These are phyloP conservation scores for Peromyscus leucopus DNA, from an alignment of 2,113 vertebrate species.

Conservation along the genomic window DNA sequence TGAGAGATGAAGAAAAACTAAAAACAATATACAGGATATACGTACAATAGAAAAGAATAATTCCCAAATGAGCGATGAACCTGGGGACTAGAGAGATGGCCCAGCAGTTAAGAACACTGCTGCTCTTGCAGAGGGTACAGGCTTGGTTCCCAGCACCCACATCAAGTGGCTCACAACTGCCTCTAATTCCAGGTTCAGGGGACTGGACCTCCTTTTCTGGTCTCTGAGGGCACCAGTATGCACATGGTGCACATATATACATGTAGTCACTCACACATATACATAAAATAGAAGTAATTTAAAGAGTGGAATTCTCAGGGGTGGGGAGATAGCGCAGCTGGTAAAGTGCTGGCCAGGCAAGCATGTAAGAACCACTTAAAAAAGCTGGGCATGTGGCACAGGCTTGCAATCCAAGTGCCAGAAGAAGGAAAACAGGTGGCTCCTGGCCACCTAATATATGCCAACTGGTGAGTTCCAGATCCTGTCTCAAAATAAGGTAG, in stretches of 20 bases:
- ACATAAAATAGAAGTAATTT: not conserved
- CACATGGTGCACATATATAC: no score
- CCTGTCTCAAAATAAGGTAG: not conserved
- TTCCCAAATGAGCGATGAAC: conserved; percentile 56
- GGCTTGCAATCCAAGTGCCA: not conserved
- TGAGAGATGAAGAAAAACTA: conserved; percentile 32
- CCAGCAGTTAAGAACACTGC: not conserved
- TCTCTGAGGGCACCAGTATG: not conserved
- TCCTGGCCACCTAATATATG: no score
- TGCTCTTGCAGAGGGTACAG: not conserved
- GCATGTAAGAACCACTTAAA: not conserved
- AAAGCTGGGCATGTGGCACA: not conserved
- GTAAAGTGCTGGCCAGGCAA: not conserved
- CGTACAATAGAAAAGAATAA: conserved; percentile 42
- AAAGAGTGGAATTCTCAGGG: not conserved
- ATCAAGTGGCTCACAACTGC: not conserved
- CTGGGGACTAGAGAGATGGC: not conserved
- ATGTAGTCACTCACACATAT: not conserved
- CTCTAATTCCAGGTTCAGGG: not conserved
- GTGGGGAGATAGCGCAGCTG: not conserved
- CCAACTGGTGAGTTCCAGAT: not conserved
- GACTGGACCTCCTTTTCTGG: not conserved
- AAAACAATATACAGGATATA: not conserved
- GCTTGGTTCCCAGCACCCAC: not conserved
- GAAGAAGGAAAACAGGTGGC: not conserved